Evolutionary conservation across 2,888 invertebrate species (phyloP).

Genomic region (Netelia inedita): DNA sequence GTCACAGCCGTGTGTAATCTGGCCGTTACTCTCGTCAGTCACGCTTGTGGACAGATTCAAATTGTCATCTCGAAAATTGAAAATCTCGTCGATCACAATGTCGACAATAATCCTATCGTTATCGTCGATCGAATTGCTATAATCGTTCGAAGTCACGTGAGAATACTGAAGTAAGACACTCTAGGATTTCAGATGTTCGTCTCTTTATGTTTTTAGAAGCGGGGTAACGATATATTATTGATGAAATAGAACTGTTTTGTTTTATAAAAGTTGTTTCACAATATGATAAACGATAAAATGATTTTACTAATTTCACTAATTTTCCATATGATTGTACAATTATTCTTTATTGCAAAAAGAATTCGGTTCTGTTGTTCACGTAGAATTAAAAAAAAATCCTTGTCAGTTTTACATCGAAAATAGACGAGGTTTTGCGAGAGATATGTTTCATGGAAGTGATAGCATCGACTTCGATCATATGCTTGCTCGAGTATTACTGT

Average conservation of each 20-base stretch:
- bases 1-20: conserved; percentile 68
- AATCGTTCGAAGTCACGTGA: conserved; percentile 75
- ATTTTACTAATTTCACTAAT: too few relatives aligned
- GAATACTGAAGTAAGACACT: conserved; percentile 73
- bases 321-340: too few relatives aligned
- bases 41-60: conserved; percentile 71
- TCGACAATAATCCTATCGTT: background rate
- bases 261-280: too few relatives aligned
- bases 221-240: too few relatives aligned
- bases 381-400: background rate
- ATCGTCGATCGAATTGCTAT: conserved; percentile 65
- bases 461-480: conserved; percentile 13
- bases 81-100: conserved; percentile 62
- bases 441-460: conserved; percentile 14
- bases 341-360: too few relatives aligned
- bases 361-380: too few relatives aligned
- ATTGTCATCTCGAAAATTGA: conserved; percentile 68
- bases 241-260: too few relatives aligned
- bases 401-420: background rate
- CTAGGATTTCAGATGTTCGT: too few relatives aligned
- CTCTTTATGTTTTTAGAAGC: too few relatives aligned
- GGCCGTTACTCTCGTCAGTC: conserved; percentile 70
- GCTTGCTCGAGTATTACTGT: conserved; percentile 17
- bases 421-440: conserved; percentile 1
- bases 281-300: too few relatives aligned